A percentile compares a stretch with the other conserved stretches of the same genome.
These are phyloP conservation scores for Mesorhabditis sp. DNA, from an alignment of 2,888 invertebrate genomes.

Conservation along the genomic window DNA sequence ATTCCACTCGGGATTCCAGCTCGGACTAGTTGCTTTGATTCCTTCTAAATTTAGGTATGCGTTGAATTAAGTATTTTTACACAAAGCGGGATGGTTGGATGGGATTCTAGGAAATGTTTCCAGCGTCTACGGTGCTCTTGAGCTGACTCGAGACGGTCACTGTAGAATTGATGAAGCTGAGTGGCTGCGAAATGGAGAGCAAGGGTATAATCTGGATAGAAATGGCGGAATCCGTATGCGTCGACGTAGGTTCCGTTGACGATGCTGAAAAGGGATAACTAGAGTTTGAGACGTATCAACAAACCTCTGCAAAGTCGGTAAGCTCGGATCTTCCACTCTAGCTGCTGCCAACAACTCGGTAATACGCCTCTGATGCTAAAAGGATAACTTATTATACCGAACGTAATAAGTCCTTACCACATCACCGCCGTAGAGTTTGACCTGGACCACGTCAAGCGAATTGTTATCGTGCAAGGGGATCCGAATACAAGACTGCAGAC, in stretches of 20 bases:
- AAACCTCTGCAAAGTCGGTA: constrained; percentile 63
- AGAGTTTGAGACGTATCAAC: background rate
- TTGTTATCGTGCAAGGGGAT: constrained; percentile 61
- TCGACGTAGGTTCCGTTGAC: constrained; percentile 60
- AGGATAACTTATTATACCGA: constrained; percentile 7
- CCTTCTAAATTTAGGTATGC: constrained; percentile 53
- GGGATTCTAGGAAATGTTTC: constrained; percentile 58
- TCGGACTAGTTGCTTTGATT: constrained; percentile 61
- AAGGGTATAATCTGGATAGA: constrained; percentile 60
- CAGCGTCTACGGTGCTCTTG: constrained; percentile 60
- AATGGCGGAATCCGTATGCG: constrained; percentile 63
- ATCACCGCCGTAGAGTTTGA: constrained; percentile 62
- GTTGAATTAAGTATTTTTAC: constrained; percentile 22
- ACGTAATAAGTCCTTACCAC: constrained; percentile 53
- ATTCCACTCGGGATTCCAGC: constrained; percentile 62
- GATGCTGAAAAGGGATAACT: constrained; percentile 22
- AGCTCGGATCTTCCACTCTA: constrained; percentile 61
- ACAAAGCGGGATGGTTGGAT: constrained; percentile 2
- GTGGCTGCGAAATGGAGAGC: constrained; percentile 64
- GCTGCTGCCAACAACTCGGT: constrained; percentile 61
- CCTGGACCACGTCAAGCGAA: constrained; percentile 60
- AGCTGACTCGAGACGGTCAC: constrained; percentile 49
- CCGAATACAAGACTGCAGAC: constrained; percentile 61
- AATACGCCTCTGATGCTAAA: constrained; percentile 62
- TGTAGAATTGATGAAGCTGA: constrained; percentile 56